phyloP scores from a whole-genome alignment of 2,797 vertebrate genomes.

The Octomys mimax region DNA sequence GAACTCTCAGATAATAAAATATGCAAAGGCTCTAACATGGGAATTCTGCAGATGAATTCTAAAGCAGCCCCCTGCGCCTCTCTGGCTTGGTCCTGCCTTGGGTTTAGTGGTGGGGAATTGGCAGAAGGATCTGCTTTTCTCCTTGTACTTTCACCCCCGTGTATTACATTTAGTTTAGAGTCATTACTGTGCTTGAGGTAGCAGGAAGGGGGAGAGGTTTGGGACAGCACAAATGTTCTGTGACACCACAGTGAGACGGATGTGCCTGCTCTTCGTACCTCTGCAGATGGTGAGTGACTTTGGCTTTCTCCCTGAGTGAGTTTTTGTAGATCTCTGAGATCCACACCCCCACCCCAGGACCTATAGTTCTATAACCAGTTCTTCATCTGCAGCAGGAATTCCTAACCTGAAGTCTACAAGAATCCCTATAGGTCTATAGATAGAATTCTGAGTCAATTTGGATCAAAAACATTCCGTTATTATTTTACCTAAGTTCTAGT shows the following conservation, averaged over 20 bases:
- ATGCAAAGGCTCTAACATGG: not conserved
- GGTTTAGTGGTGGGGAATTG: not conserved
- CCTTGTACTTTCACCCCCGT: not conserved
- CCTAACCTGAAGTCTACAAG: not conserved
- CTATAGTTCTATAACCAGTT: not conserved
- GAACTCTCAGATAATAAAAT: not conserved
- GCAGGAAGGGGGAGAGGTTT: not conserved
- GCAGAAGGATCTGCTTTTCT: not conserved
- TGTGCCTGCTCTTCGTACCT: not conserved
- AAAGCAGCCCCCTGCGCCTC: not conserved
- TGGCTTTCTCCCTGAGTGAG: not conserved
- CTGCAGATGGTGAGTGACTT: not conserved
- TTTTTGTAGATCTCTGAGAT: not conserved
- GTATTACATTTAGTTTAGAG: not conserved
- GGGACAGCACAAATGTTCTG: not conserved
- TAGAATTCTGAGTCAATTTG: not conserved
- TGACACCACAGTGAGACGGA: not conserved
- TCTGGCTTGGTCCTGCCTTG: not conserved
- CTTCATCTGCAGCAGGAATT: not conserved
- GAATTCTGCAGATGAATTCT: not conserved
- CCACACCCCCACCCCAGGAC: not conserved
- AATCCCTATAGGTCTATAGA: not conserved
- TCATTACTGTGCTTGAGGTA: not conserved
- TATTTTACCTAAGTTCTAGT: not conserved
- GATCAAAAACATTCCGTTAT: not conserved